phyloP scores from a whole-genome alignment of 2,888 invertebrate species.

The Pandemis corylana region DNA sequence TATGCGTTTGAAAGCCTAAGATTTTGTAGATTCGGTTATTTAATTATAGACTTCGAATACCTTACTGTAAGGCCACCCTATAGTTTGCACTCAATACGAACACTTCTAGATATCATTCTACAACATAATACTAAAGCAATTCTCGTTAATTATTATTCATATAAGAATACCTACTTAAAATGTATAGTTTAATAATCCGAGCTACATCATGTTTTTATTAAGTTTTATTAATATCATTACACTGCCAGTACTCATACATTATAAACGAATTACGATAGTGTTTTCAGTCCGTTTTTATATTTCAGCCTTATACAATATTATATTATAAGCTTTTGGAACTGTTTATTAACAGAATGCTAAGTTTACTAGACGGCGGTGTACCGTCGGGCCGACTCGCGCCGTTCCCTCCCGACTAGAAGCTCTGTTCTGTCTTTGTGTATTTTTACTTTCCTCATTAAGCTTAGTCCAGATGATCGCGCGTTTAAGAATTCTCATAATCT shows the following conservation, averaged over 20 bases:
- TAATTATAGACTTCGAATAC: conserved; percentile 75
- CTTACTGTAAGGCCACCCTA: conserved; percentile 79
- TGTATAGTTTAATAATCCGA: conserved; percentile 55
- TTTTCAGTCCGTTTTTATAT: conserved; percentile 83
- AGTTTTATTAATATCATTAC: conserved; percentile 75
- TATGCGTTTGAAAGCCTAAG: conserved; percentile 84
- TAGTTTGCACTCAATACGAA: conserved; percentile 81
- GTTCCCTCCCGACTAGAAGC: conserved; percentile 57
- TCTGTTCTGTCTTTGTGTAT: conserved; percentile 61
- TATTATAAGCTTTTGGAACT: conserved; percentile 80
- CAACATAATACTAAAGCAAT: conserved; percentile 78
- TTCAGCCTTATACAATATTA: conserved; percentile 78
- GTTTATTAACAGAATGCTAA: conserved; percentile 62
- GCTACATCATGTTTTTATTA: conserved; percentile 60
- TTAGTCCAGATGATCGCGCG: conserved; percentile 5
- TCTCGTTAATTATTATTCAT: conserved; percentile 81
- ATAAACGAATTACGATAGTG: conserved; percentile 77
- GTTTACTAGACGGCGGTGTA: conserved; percentile 48
- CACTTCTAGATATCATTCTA: conserved; percentile 63
- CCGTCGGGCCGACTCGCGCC: conserved; percentile 50
- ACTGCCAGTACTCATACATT: conserved; percentile 80
- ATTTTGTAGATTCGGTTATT: conserved; percentile 81
- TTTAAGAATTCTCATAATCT: conserved; percentile 5
- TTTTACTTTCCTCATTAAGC: conserved; percentile 7
- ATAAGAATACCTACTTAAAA: conserved; percentile 73